These are phyloP conservation scores for Scylla paramamosain DNA, from an alignment of 1,140 invertebrate species.

Conservation along the genomic window DNA sequence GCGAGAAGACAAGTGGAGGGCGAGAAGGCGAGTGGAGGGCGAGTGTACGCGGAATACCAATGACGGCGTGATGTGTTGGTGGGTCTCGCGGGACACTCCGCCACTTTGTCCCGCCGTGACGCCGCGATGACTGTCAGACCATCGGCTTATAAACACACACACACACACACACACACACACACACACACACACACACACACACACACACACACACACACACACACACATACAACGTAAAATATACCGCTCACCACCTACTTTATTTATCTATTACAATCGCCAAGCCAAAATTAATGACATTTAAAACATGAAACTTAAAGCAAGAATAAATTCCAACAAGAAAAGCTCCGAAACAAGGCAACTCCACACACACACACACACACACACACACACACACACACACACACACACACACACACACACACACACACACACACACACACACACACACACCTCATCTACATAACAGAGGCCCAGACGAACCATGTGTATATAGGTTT, in stretches of 20 bases:
- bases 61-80: not conserved
- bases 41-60: not conserved
- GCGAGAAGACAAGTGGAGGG: not conserved
- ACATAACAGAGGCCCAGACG: constrained; percentile 71
- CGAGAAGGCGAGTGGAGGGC: not conserved
- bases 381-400: constrained; percentile 65
- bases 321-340: not conserved
- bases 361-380: constrained; percentile 49
- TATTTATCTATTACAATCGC: not conserved
- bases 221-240: not conserved
- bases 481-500: constrained; percentile 73
- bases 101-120: not conserved
- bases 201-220: not conserved
- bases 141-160: not conserved
- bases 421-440: constrained; percentile 69
- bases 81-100: not conserved
- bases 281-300: not conserved
- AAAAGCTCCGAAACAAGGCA: not conserved
- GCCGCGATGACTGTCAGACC: not conserved
- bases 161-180: constrained; percentile 20
- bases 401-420: constrained; percentile 55
- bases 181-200: constrained; percentile 20
- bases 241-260: not conserved
- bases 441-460: constrained; percentile 68
- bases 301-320: not conserved